Percentiles rank a stretch among this genome's conserved stretches.
phyloP scores from a whole-genome alignment of 1,140 invertebrate species.

The Rhizoglyphus robini region DNA sequence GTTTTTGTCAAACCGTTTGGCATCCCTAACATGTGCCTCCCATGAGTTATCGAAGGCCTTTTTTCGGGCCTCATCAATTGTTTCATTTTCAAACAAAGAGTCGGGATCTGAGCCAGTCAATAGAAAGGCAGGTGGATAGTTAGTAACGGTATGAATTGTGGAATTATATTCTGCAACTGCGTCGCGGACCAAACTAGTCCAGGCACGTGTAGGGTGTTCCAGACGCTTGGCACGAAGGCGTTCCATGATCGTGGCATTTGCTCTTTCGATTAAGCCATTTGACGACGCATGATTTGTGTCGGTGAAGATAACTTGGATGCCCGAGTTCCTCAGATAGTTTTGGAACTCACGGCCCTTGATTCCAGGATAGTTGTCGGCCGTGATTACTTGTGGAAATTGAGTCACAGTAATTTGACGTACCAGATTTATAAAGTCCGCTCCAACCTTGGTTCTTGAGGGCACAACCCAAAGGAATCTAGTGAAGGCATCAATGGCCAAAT shows the following conservation, averaged over 20 bases:
- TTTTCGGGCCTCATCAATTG: not conserved
- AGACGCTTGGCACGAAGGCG: not conserved
- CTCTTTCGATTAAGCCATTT: constrained; percentile 18
- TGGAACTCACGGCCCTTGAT: constrained; percentile 4
- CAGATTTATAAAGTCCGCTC: constrained; percentile 17
- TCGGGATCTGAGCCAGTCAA: no score
- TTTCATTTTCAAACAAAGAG: not conserved
- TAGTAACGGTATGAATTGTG: no score
- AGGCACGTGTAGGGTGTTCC: not conserved
- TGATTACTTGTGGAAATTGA: not conserved
- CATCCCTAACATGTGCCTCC: not conserved
- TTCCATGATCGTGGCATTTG: constrained; percentile 14
- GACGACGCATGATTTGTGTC: not conserved
- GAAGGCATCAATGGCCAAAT: constrained; percentile 16
- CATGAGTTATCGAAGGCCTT: not conserved
- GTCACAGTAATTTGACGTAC: not conserved
- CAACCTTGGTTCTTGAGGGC: not conserved
- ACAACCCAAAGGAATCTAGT: constrained; percentile 17
- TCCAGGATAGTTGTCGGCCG: constrained; percentile 7
- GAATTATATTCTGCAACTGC: no score
- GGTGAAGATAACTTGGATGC: constrained; percentile 8
- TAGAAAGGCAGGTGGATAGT: no score
- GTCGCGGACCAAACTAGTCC: not conserved
- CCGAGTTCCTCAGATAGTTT: not conserved
- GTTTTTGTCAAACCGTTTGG: not conserved